A percentile compares a stretch with the other conserved stretches of the same genome.
Evolutionary conservation across 2,113 vertebrate genomes (phyloP).

Genomic region (Silurus glanis): DNA sequence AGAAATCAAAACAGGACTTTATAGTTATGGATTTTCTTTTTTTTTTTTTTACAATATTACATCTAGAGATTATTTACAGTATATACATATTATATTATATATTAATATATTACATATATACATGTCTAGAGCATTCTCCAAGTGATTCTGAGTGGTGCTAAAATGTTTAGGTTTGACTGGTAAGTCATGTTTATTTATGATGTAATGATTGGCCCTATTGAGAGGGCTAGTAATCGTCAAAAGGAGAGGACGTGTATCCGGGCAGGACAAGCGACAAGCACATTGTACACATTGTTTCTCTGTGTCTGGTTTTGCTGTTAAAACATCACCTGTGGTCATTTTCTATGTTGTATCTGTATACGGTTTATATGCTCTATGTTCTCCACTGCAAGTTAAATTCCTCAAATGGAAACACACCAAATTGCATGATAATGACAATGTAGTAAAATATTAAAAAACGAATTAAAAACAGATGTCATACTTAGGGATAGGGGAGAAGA

Average conservation of each 20-base stretch:
- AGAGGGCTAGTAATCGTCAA: no score
- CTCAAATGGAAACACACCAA: neutral
- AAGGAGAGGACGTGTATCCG: no score
- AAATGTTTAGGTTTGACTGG: neutral
- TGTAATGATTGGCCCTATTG: neutral
- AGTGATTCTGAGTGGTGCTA: neutral
- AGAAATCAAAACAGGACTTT: no score
- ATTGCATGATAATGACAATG: neutral
- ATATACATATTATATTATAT: neutral
- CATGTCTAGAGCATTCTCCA: neutral
- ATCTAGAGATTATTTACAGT: no score
- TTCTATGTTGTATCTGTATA: neutral
- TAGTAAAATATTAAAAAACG: neutral
- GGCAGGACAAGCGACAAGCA: no score
- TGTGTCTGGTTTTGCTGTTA: neutral
- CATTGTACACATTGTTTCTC: no score
- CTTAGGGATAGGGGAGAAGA: conserved; percentile 99
- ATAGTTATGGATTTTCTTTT: no score
- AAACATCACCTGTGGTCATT: neutral
- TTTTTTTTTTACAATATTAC: no score
- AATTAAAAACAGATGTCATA: conserved; percentile 60
- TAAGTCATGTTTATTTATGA: neutral
- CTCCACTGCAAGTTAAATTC: neutral
- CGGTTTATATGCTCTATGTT: neutral
- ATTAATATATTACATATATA: neutral